phyloP scores from a whole-genome alignment of 2,888 invertebrate species.

The Mamestra brassicae region DNA sequence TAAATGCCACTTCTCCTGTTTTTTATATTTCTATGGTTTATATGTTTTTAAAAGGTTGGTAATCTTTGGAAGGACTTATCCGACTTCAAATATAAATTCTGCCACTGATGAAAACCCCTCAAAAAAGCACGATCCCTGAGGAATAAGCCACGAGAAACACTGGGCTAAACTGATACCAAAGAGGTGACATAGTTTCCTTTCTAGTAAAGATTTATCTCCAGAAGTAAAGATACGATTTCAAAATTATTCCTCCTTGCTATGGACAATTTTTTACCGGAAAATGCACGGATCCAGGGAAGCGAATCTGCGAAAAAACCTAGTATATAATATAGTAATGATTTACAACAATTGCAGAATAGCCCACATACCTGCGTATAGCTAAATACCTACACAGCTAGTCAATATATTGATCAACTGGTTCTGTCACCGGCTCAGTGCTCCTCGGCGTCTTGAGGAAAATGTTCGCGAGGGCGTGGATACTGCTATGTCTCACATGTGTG shows the following conservation, averaged over 20 bases:
- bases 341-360: constrained; percentile 22
- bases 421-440: constrained; percentile 5
- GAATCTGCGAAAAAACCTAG: background rate
- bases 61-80: background rate
- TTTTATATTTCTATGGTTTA: no score
- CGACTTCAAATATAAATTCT: no score
- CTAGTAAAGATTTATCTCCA: no score
- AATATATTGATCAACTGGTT: constrained; percentile 21
- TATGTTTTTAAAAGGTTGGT: background rate
- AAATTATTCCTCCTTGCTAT: no score
- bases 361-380: background rate
- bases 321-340: background rate
- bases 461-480: constrained; percentile 1
- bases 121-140: no score
- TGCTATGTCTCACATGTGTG: background rate
- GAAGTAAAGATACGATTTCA: no score
- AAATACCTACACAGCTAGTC: background rate
- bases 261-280: background rate
- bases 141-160: no score
- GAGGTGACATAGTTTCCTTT: no score
- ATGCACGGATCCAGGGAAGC: background rate
- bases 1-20: no score
- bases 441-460: constrained; percentile 19
- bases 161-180: no score
- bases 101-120: no score